Percentiles rank a stretch among this genome's conserved stretches.
These are phyloP conservation scores for Diphyllodes magnificus DNA, from an alignment of 2,113 vertebrate genomes.

Conservation along the genomic window DNA sequence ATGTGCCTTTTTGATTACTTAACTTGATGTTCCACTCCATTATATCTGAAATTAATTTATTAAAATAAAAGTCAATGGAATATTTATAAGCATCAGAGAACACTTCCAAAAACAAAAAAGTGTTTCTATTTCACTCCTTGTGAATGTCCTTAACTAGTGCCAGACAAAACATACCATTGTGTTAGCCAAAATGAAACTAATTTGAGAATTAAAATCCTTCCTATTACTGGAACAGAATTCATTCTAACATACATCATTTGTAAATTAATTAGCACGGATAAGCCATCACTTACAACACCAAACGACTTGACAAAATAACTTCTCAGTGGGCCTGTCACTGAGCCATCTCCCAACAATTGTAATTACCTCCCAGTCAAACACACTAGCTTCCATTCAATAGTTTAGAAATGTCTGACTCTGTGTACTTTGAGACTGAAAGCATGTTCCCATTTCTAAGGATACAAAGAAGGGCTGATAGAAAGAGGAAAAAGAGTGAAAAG, in stretches of 20 bases:
- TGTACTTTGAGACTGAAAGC: not conserved
- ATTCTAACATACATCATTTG: not conserved
- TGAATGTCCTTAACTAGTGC: not conserved
- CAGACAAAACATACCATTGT: not conserved
- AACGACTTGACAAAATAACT: not conserved
- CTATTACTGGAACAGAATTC: not conserved
- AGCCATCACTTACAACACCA: not conserved
- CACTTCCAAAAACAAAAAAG: not conserved
- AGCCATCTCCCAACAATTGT: not conserved
- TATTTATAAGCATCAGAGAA: not conserved
- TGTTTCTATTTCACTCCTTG: not conserved
- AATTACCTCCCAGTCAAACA: not conserved
- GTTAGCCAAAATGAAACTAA: not conserved
- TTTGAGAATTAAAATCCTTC: not conserved
- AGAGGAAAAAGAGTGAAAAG: not conserved
- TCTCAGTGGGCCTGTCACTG: not conserved
- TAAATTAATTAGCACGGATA: not conserved
- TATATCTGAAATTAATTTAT: not conserved
- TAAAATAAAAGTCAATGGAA: not conserved
- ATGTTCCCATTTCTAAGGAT: not conserved
- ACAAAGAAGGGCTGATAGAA: not conserved
- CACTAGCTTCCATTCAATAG: not conserved
- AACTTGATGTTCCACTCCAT: not conserved
- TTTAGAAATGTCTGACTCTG: not conserved
- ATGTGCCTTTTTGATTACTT: not conserved